A percentile compares a stretch with the other conserved stretches of the same genome.
Evolutionary conservation across 2,888 invertebrate genomes (phyloP).

Genomic region (Pomacea canaliculata): DNA sequence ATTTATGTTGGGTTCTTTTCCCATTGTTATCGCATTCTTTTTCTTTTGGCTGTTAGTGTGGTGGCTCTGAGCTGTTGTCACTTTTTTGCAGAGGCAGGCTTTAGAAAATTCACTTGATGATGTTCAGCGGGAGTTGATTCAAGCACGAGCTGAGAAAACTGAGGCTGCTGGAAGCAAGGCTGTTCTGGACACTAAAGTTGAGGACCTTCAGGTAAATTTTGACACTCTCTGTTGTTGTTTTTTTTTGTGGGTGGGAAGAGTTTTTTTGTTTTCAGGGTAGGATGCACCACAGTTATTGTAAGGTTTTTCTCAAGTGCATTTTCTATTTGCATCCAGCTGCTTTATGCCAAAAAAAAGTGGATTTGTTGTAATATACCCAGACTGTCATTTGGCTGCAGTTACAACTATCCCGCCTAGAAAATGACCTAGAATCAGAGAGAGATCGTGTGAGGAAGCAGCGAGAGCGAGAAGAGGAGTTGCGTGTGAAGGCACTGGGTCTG

Average conservation of each 20-base stretch:
- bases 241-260: no score
- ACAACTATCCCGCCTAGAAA: conserved; percentile 34
- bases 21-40: neutral
- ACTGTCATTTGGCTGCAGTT: conserved; percentile 14
- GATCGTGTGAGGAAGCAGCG: conserved; percentile 48
- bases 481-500: conserved; percentile 44
- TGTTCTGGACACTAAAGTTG: conserved; percentile 44
- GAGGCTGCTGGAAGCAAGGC: conserved; percentile 48
- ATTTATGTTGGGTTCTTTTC: neutral
- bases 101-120: conserved; percentile 54
- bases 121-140: conserved; percentile 54
- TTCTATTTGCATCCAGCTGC: no score
- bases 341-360: no score
- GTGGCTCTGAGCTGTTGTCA: neutral
- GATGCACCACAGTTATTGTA: no score
- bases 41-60: no score
- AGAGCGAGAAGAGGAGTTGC: conserved; percentile 50
- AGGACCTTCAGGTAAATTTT: conserved; percentile 53
- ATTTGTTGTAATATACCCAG: no score
- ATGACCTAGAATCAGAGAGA: conserved; percentile 50
- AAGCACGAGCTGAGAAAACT: conserved; percentile 50
- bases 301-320: no score
- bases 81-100: conserved; percentile 46
- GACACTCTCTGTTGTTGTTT: no score
- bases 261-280: no score